These are phyloP conservation scores for Cepaea hortensis DNA, from an alignment of 2,888 invertebrate species.

Conservation along the genomic window DNA sequence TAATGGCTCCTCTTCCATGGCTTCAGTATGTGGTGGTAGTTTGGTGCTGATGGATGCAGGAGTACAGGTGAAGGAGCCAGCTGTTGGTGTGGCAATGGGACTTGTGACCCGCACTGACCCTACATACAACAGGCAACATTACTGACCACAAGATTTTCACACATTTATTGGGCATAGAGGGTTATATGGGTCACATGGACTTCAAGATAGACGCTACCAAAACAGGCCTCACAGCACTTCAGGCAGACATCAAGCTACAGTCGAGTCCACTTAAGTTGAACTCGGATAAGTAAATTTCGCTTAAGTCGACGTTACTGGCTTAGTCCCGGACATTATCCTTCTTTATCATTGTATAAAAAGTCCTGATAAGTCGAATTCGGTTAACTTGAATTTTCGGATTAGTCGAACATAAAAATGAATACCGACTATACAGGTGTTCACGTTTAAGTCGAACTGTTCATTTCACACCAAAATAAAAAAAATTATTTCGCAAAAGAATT, in stretches of 20 bases:
- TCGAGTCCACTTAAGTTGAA: no score
- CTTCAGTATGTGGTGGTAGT: constrained; percentile 95
- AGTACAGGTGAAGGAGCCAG: constrained; percentile 86
- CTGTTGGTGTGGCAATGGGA: constrained; percentile 96
- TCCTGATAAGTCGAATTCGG: no score
- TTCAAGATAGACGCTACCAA: constrained; percentile 97
- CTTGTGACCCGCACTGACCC: constrained; percentile 82
- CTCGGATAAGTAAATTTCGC: no score
- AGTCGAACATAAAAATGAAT: no score
- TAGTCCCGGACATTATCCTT: no score
- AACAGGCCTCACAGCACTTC: constrained; percentile 92
- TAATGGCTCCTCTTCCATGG: constrained; percentile 99
- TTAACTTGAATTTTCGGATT: no score
- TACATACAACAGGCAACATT: constrained; percentile 74
- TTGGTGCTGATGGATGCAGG: constrained; percentile 97
- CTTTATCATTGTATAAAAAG: no score
- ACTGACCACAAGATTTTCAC: constrained; percentile 90
- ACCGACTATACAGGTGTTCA: no score
- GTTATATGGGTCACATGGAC: constrained; percentile 99
- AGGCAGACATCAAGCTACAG: constrained; percentile 91
- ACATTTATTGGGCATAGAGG: constrained; percentile 97
- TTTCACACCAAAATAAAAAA: no score
- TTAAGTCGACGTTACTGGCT: no score
- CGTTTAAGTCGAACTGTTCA: no score
- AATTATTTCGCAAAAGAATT: no score